Conservation (phyloP, 1,140 invertebrate species). For the Zaprionus gabonicus region DNA sequence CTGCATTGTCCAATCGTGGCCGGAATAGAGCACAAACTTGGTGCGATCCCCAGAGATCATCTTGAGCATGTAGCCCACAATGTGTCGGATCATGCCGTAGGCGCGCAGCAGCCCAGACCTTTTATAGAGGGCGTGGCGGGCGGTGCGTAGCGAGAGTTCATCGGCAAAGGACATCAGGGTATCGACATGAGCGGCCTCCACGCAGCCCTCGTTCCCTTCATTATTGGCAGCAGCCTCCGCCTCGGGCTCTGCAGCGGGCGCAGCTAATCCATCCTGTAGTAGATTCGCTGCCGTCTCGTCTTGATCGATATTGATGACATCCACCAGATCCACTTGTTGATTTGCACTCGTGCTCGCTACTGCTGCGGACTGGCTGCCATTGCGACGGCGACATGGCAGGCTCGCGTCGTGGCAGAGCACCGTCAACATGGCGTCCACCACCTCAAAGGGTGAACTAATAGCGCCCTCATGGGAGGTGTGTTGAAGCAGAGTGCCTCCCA, state of each 20-base stretch:
- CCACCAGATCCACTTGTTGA: slow-evolving; percentile 61
- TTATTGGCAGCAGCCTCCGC: slow-evolving; percentile 23
- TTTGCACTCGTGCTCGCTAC: slow-evolving; percentile 43
- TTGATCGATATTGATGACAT: slow-evolving; percentile 84
- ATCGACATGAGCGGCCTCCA: slow-evolving; percentile 87
- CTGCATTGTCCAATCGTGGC: slow-evolving; percentile 95
- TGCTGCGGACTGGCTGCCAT: slow-evolving; percentile 28
- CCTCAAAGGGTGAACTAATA: slow-evolving; percentile 87
- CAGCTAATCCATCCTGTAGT: slow-evolving; percentile 39
- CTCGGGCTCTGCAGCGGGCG: slow-evolving; percentile 26
- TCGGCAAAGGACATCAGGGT: slow-evolving; percentile 90
- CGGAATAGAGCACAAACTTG: slow-evolving; percentile 94
- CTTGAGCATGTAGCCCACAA: slow-evolving; percentile 91
- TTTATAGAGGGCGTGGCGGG: slow-evolving; percentile 88
- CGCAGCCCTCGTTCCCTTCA: slow-evolving; percentile 59
- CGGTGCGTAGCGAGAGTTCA: slow-evolving; percentile 89
- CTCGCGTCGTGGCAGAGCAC: slow-evolving; percentile 93
- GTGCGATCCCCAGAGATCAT: slow-evolving; percentile 91
- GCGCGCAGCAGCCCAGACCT: slow-evolving; percentile 89
- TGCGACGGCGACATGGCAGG: slow-evolving; percentile 88
- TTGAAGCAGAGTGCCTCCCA: slow-evolving; percentile 88
- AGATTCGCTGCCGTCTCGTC: slow-evolving; percentile 65
- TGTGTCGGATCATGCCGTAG: slow-evolving; percentile 91
- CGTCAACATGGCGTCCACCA: slow-evolving; percentile 92
- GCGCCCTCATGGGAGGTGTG: slow-evolving; percentile 86